Evolutionary conservation across 2,888 invertebrate species (phyloP), one percentile per base, ranked within the genome.

Genomic region (Geophilus truncorum): DNA sequence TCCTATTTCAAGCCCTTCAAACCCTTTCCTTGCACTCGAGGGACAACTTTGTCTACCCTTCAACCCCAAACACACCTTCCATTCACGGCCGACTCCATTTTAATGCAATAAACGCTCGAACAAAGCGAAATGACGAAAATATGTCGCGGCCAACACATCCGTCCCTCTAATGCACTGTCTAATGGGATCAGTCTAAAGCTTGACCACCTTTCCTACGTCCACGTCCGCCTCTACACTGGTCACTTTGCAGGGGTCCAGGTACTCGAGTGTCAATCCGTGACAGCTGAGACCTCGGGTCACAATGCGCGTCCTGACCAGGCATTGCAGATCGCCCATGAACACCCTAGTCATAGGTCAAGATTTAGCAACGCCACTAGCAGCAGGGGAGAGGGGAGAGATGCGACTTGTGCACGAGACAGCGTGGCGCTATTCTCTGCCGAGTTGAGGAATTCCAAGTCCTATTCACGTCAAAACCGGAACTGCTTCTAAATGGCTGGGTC

Each of bases 161-260:
- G 36, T 78, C 78, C 78, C 40, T 23, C 78, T 78, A 78, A 78
- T 78, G 78, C 78, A 78, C 45, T 78, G 28, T 40, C 78, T 78
- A 78, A 78, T 78, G 78, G 78, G 78, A 78, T 78, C 40, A 78
- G 78, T 70, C 70, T 70, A 70, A 70, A 70, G 70, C 70, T 70
- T 70, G 70, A 70, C 70, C 70, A 70, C 70, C 70, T 70, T 70
- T 70, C 70, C 70, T 70, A 25, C 12, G 70, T 28, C 70, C 70
- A 70, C 70, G 70, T 70, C 70, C 70, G 70, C 70, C 70, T 70
- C 70, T 70, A 70, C 70, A 70, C 70, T 70, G 70, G 70, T 70
- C 70, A 70, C 70, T 70, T 70, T 28, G 70, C 70, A 70, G 70
- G 70, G 70, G 70, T 70, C 70, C 70, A 70, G 70, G 70, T 70